Percentiles rank a stretch among this genome's conserved stretches.
phyloP scores from a whole-genome alignment of 2,113 vertebrate genomes.

The Ctenodactylus gundi region DNA sequence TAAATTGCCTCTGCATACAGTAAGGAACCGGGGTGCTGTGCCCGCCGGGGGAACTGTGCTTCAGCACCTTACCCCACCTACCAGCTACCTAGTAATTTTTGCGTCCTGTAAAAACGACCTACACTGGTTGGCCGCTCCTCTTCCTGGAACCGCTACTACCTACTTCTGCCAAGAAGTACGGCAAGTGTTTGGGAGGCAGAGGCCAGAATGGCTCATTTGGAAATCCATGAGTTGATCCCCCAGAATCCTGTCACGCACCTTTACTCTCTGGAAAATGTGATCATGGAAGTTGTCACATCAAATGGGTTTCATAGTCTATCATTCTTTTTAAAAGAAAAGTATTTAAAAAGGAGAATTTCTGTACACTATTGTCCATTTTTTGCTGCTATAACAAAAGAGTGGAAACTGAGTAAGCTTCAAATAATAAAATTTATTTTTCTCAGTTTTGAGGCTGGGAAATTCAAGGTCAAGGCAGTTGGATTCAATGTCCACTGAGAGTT shows the following conservation, averaged over 20 bases:
- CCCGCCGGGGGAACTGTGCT: neutral
- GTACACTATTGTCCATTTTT: neutral
- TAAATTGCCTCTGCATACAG: neutral
- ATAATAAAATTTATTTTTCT: neutral
- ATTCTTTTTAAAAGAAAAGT: neutral
- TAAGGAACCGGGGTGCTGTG: neutral
- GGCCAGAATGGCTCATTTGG: too few species aligned
- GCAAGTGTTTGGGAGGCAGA: neutral
- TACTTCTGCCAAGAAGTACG: neutral
- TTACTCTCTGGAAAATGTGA: too few species aligned
- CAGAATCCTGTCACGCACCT: too few species aligned
- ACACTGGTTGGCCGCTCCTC: neutral
- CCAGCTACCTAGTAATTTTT: neutral
- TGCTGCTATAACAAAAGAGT: too few species aligned
- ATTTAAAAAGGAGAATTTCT: too few species aligned
- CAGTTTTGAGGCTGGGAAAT: neutral
- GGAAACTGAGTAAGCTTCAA: too few species aligned
- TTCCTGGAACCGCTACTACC: neutral
- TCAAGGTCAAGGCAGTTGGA: neutral
- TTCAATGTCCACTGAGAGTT: too few species aligned
- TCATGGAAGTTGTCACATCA: too few species aligned
- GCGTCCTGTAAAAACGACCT: neutral
- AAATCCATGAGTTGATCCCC: too few species aligned
- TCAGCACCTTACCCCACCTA: neutral
- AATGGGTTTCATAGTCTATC: too few species aligned